phyloP scores from a whole-genome alignment of 1,140 invertebrate species.

The Trypoxylus dichotomus region DNA sequence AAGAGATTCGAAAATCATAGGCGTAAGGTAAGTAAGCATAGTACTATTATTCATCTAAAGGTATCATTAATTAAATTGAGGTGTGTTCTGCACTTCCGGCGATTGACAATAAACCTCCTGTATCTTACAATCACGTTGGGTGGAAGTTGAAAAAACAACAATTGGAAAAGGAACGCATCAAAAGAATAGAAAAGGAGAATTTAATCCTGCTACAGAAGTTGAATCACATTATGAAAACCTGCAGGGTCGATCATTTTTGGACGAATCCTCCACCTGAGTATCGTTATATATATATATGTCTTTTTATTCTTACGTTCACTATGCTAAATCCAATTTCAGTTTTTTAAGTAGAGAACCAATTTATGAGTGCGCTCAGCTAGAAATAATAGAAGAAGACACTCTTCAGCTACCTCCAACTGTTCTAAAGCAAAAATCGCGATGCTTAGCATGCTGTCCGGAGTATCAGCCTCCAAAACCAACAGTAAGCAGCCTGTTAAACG shows the following conservation, averaged over 20 bases:
- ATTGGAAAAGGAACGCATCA: conserved; percentile 58
- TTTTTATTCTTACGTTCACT: not conserved
- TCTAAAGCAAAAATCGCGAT: conserved; percentile 45
- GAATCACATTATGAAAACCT: conserved; percentile 57
- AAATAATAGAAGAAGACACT: conserved; percentile 5
- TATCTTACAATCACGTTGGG: conserved; percentile 57
- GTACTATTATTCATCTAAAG: no score
- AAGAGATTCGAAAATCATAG: conserved; percentile 57
- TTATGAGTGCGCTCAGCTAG: conserved; percentile 37
- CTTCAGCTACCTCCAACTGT: conserved; percentile 29
- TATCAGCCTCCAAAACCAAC: not conserved
- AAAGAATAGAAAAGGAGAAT: conserved; percentile 60
- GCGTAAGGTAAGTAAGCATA: conserved; percentile 50
- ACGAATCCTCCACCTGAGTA: conserved; percentile 59
- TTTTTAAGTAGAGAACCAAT: conserved; percentile 55
- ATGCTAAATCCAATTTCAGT: conserved; percentile 32
- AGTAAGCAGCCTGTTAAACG: conserved; percentile 13
- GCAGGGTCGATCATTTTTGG: conserved; percentile 61
- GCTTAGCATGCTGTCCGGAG: conserved; percentile 48
- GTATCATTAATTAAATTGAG: conserved; percentile 44
- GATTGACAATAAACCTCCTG: conserved; percentile 59
- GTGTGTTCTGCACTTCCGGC: conserved; percentile 59
- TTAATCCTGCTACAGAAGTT: conserved; percentile 60
- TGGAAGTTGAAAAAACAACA: conserved; percentile 61
- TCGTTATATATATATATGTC: not conserved